Evolutionary conservation across 1,140 invertebrate species (phyloP), one percentile per base, ranked within the genome.

Genomic region (Chironomus striatipennis): DNA sequence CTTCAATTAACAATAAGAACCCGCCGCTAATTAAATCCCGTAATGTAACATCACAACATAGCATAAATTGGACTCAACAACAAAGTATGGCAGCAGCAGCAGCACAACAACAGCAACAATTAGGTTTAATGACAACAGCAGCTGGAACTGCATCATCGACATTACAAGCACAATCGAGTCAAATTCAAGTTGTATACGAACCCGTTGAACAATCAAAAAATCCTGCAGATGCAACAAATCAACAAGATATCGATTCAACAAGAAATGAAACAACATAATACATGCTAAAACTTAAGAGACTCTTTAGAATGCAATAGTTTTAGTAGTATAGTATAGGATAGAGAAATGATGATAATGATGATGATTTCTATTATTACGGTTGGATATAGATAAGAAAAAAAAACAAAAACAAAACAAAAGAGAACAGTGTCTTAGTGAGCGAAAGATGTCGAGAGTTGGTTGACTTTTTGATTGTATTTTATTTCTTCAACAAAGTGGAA

Each of bases 11-110:
- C 76, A 89, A 86, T n/a, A 87, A 90, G 76, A 92, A 92, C 82
- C 91, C 90, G 73, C 91, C 90, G 5, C 82, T 92, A 75, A 83
- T 90, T 74, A 91, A 91, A 81, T 90, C 89, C 12, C 84, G 89
- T 73, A 82, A 82, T 47, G 80, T 82, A 17, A 81, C 80, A 34
- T 82, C 81, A 75, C 87, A 89, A 77, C 81, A 80, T 76, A 82
- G 81, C 79, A 79, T 82, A 78, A 80, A 81, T 76, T 82, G 80
- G 81, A 21, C 65, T 5, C 65, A 70, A 20, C 65, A 70, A 18
- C 65, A 70, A 20, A 70, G 65, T 70, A 8, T 18, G 18, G 6
- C 20, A 21, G 18, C 64, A 67, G n/a, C 18, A 8, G 7, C 64
- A 17, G 65, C 65, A 20, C 18, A 18, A 5, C 65, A 21, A 12